Evolutionary conservation across 2,888 invertebrate species (phyloP).

Genomic region (Chalcosyrphus nemorum): DNA sequence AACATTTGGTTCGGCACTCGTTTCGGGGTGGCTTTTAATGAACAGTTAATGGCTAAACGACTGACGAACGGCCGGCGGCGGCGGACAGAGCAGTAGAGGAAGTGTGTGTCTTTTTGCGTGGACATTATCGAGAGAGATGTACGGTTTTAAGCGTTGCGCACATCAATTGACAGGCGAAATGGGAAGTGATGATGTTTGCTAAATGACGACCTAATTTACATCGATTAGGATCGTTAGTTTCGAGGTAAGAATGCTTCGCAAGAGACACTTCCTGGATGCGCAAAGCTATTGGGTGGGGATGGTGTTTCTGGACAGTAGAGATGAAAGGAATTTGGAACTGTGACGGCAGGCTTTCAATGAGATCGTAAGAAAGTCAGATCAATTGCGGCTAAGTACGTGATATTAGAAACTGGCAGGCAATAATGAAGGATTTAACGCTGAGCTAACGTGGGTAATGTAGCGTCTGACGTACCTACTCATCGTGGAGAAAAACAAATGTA

Average conservation of each 20-base stretch:
- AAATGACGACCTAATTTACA: neutral
- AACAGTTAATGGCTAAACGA: conserved; percentile 10
- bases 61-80: conserved; percentile 16
- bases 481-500: too few species aligned
- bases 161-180: conserved; percentile 18
- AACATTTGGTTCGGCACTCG: conserved; percentile 55
- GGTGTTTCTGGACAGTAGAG: too few species aligned
- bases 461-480: too few species aligned
- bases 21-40: neutral
- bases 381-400: too few species aligned
- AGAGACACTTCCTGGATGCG: neutral
- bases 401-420: too few species aligned
- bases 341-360: too few species aligned
- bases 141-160: neutral
- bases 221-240: neutral
- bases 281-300: neutral
- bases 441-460: too few species aligned
- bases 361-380: too few species aligned
- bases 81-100: conserved; percentile 14
- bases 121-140: conserved; percentile 7
- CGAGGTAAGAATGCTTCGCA: neutral
- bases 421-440: too few species aligned
- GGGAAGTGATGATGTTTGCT: neutral
- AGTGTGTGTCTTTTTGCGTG: neutral
- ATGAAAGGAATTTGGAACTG: too few species aligned